Percentiles rank a stretch among this genome's conserved stretches.
phyloP scores from a whole-genome alignment of 1,140 invertebrate species.

The honey bee (Apis mellifera) region DNA sequence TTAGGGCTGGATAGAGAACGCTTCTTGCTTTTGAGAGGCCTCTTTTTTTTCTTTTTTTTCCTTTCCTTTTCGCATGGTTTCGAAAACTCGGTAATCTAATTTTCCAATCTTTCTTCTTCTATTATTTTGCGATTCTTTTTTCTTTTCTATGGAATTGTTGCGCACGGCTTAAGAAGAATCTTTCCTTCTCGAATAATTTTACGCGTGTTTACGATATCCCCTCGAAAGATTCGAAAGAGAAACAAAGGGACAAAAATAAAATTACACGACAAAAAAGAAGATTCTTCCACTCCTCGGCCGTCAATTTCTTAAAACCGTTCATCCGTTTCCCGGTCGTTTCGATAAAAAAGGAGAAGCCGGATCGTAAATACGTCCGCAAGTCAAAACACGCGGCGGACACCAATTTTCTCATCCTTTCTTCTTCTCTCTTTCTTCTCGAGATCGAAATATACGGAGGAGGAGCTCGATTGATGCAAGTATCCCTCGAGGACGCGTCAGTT shows the following conservation, averaged over 20 bases:
- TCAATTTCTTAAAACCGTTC: constrained; percentile 43
- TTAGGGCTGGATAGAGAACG: too few species aligned
- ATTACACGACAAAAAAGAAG: not conserved
- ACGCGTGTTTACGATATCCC: too few species aligned
- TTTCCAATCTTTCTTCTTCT: too few species aligned
- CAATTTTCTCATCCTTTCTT: not conserved
- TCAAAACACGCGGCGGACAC: constrained; percentile 28
- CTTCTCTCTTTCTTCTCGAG: not conserved
- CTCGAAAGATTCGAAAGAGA: too few species aligned
- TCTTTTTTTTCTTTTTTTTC: too few species aligned
- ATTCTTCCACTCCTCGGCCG: not conserved
- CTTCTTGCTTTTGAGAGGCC: too few species aligned
- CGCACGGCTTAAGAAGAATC: too few species aligned
- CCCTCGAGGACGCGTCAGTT: constrained; percentile 56
- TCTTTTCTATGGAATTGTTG: too few species aligned
- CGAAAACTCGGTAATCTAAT: too few species aligned
- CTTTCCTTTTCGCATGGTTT: too few species aligned
- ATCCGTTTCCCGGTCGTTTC: constrained; percentile 1
- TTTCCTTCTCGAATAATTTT: too few species aligned
- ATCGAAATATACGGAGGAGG: constrained; percentile 47
- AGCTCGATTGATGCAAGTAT: constrained; percentile 56
- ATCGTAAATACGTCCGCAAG: constrained; percentile 30
- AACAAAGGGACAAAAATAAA: not conserved
- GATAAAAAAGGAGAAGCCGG: not conserved
- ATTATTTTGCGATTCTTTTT: too few species aligned